These are phyloP conservation scores for Tinamus major DNA, from an alignment of 2,797 vertebrate species.

Conservation along the genomic window DNA sequence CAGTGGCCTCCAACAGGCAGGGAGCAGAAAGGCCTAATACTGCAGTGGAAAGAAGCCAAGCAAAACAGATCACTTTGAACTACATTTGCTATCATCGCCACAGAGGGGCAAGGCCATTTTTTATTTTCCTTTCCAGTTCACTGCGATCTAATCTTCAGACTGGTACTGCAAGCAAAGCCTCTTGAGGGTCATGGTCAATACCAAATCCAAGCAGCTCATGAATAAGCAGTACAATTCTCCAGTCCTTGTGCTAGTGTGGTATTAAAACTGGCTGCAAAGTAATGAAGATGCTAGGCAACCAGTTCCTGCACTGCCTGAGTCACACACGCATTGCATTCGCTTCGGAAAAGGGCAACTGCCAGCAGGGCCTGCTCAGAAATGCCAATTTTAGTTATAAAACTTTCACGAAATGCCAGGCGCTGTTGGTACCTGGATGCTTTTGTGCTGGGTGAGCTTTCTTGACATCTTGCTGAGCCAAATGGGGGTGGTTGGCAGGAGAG, in stretches of 20 bases:
- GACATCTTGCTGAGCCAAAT: slow-evolving; percentile 35
- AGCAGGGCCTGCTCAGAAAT: slow-evolving; percentile 30
- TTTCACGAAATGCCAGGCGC: neutral
- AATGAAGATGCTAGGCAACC: neutral
- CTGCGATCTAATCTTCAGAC: neutral
- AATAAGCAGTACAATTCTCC: neutral
- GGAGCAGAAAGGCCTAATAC: neutral
- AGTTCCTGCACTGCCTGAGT: neutral
- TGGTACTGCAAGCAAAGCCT: neutral
- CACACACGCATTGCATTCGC: neutral
- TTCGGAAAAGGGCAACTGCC: slow-evolving; percentile 7
- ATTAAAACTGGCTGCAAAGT: neutral
- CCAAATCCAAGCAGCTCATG: neutral
- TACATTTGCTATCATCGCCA: neutral
- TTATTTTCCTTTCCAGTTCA: neutral
- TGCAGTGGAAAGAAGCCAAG: neutral
- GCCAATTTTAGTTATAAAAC: slow-evolving; percentile 31
- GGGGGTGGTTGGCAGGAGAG: slow-evolving; percentile 9
- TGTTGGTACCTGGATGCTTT: neutral
- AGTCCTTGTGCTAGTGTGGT: neutral
- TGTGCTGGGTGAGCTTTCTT: neutral
- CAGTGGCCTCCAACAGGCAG: neutral
- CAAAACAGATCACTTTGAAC: neutral
- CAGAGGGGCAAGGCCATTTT: neutral
- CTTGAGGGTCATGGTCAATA: neutral